Percentiles rank a stretch among this genome's conserved stretches.
These are phyloP conservation scores for Tetragonula clypearis DNA, from an alignment of 1,140 invertebrate genomes.

Conservation along the genomic window DNA sequence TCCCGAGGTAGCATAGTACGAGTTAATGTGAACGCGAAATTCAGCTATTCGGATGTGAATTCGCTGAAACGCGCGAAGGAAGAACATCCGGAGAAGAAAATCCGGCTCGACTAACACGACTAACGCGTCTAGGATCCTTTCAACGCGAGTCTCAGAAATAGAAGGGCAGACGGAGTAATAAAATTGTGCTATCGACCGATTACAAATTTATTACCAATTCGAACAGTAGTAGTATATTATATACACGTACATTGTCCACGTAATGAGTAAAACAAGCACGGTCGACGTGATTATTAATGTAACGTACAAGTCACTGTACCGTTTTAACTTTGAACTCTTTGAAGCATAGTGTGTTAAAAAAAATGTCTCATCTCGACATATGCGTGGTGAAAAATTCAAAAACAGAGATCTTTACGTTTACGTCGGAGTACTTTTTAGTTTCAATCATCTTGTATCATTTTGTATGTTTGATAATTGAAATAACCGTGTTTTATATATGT, in stretches of 20 bases:
- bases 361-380: too few species aligned
- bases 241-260: neutral
- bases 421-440: too few species aligned
- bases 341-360: too few species aligned
- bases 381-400: too few species aligned
- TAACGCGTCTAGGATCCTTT: constrained; percentile 8
- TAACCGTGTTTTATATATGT: too few species aligned
- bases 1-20: neutral
- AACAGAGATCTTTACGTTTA: too few species aligned
- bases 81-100: neutral
- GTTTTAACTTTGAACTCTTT: too few species aligned
- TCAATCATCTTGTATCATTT: too few species aligned
- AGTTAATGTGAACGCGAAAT: neutral
- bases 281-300: neutral
- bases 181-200: neutral
- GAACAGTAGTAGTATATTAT: neutral
- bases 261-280: constrained; percentile 6
- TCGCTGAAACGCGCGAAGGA: neutral
- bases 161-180: neutral
- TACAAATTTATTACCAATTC: neutral
- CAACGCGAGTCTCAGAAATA: neutral
- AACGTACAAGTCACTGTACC: too few species aligned
- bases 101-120: neutral
- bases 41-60: neutral
- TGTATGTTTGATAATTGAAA: too few species aligned